Base-by-base conservation (phyloP, 2,888 invertebrate genomes). In the Acanthosoma haemorrhoidale region DNA sequence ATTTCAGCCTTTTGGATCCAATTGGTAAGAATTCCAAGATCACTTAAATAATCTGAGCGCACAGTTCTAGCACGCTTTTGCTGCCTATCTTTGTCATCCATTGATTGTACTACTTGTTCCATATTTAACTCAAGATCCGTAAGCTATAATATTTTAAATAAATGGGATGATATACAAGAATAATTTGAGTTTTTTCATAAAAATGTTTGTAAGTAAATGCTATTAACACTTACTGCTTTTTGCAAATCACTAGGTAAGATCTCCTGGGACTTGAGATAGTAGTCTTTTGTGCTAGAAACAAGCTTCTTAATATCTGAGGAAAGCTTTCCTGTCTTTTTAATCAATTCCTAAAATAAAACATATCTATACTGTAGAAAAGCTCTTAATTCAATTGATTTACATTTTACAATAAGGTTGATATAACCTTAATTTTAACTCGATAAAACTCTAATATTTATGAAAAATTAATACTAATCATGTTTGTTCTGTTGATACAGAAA, bases 41-140 rank as follows among this genome's bases (percentile, higher is more conserved):
- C 92, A 29, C 83, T 82, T 59, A 88, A 81, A 80, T 93, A 94
- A 75, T 94, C 94, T 64, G 87, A 85, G 70, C 93, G 86, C 70
- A 90, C 85, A 15, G 91, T 91, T 77, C 88, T 87, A 25, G 94
- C 94, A 74, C 92, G 88, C 80, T 92, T 92, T 82, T 91, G 90
- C 80, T 93, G 92, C 79, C 91, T 86, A 78, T 90, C 88, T 80
- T 92, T 92, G 78, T 92, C 91, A 78, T 93, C 94, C 90, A 94
- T 91, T 63, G 87, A 86, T 76, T 88, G 88, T 67, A 86, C 84
- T 69, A 92, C 84, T 73, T 88, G 87, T 80, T 95, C 94, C 61
- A 90, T 86, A 69, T 90, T 83, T 75, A 94, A 81, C 81, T 94
- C 94, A 77, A 94, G 83, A 73, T 89, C 86, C 63, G 91, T 92